A percentile compares a stretch with the other conserved stretches of the same genome.
These are phyloP conservation scores for Leptodactylus fuscus DNA, from an alignment of 2,113 vertebrate genomes.

Conservation along the genomic window DNA sequence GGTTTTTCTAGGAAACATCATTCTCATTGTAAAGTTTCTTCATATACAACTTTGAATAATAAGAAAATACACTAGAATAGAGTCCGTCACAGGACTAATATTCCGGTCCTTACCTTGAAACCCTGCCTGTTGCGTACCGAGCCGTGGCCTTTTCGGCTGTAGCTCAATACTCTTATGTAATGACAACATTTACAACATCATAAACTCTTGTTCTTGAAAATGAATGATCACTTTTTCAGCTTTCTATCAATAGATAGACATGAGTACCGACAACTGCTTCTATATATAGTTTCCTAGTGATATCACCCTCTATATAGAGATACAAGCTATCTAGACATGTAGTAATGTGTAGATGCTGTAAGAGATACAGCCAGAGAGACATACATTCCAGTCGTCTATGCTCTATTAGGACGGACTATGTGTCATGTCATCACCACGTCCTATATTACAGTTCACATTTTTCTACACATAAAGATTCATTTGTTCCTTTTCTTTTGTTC, in stretches of 20 bases:
- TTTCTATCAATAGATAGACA: slow-evolving; percentile 22
- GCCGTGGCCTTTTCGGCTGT: neutral
- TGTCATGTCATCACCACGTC: neutral
- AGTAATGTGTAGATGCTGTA: slow-evolving; percentile 6
- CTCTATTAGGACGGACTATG: neutral
- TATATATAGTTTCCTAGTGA: slow-evolving; percentile 29
- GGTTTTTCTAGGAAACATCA: too few species aligned
- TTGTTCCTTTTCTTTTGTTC: too few species aligned
- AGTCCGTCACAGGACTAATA: too few species aligned
- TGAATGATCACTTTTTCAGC: slow-evolving; percentile 22
- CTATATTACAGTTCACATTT: neutral
- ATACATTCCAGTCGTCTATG: neutral
- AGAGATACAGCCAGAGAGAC: neutral
- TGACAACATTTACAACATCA: neutral
- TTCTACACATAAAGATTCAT: too few species aligned
- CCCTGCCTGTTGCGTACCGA: too few species aligned
- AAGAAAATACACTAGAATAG: too few species aligned
- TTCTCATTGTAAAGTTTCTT: too few species aligned
- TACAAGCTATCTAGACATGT: neutral
- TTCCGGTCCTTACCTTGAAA: too few species aligned
- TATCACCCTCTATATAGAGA: slow-evolving; percentile 20
- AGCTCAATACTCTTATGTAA: neutral
- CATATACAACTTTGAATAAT: too few species aligned
- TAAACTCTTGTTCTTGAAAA: slow-evolving; percentile 18
- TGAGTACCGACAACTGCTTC: slow-evolving; percentile 2